These are phyloP conservation scores for Serilophus lunatus DNA, from an alignment of 2,113 vertebrate species.

Conservation along the genomic window DNA sequence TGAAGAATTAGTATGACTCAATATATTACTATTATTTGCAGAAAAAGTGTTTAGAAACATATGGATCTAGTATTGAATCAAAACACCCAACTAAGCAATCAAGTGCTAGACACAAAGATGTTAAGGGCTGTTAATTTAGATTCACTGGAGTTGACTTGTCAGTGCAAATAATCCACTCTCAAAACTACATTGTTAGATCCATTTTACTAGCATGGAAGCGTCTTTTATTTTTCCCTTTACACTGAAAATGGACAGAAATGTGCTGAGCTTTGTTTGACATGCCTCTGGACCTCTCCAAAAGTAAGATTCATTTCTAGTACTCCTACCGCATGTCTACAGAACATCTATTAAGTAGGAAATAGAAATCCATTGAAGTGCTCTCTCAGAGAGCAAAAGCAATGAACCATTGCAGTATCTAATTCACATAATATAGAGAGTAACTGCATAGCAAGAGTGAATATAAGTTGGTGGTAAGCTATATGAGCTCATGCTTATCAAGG, in stretches of 20 bases:
- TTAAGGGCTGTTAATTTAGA: background rate
- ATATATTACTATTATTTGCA: background rate
- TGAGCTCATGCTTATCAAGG: conserved; percentile 32
- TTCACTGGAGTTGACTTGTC: background rate
- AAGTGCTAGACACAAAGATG: background rate
- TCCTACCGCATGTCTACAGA: background rate
- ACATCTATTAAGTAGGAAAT: background rate
- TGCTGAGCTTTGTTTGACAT: background rate
- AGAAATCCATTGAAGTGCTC: background rate
- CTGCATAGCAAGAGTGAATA: background rate
- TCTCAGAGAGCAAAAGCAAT: background rate
- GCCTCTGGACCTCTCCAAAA: background rate
- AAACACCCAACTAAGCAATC: background rate
- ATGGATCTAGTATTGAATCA: background rate
- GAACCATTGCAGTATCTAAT: conserved; percentile 10
- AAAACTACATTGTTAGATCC: background rate
- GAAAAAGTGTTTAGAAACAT: background rate
- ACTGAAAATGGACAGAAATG: background rate
- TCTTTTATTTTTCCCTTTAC: background rate
- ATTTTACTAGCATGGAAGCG: background rate
- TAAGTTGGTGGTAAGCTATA: background rate
- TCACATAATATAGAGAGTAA: background rate
- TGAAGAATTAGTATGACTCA: background rate
- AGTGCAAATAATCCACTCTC: background rate
- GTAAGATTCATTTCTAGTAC: background rate